Evolutionary conservation across 2,113 vertebrate genomes (phyloP).

Genomic region (Tupaia tana): DNA sequence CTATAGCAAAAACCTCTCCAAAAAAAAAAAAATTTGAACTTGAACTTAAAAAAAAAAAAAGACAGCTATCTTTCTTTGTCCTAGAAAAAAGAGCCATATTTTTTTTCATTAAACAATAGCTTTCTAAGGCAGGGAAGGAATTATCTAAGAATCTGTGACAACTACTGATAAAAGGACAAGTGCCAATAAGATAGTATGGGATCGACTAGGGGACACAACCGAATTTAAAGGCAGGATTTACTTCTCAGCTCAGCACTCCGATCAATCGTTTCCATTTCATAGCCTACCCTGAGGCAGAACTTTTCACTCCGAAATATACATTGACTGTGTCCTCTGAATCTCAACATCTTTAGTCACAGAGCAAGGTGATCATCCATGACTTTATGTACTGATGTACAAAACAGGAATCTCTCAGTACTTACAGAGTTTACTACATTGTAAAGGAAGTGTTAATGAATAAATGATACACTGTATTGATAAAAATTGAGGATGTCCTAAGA

Average conservation of each 20-base stretch:
- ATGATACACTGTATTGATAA: background rate
- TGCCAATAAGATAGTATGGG: conserved; percentile 66
- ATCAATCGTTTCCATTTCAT: conserved; percentile 32
- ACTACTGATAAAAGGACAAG: background rate
- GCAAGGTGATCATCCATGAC: background rate
- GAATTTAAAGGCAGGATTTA: conserved; percentile 64
- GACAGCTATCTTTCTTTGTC: background rate
- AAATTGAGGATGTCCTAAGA: background rate
- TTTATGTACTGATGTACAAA: background rate
- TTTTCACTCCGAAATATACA: conserved; percentile 29
- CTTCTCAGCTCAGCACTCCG: conserved; percentile 60
- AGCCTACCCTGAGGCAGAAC: conserved; percentile 62
- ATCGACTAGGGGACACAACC: conserved; percentile 51
- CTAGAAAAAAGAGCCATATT: rapidly evolving
- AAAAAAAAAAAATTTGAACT: too few species aligned
- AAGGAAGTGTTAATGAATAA: background rate
- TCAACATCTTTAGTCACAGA: background rate
- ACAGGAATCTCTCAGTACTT: background rate
- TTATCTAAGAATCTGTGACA: background rate
- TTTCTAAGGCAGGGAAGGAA: background rate
- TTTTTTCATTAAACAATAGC: background rate
- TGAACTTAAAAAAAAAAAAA: background rate
- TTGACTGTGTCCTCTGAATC: background rate
- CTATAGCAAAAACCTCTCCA: too few species aligned
- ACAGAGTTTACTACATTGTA: background rate